phyloP scores from a whole-genome alignment of 2,888 invertebrate species.

The Agrotis puta region DNA sequence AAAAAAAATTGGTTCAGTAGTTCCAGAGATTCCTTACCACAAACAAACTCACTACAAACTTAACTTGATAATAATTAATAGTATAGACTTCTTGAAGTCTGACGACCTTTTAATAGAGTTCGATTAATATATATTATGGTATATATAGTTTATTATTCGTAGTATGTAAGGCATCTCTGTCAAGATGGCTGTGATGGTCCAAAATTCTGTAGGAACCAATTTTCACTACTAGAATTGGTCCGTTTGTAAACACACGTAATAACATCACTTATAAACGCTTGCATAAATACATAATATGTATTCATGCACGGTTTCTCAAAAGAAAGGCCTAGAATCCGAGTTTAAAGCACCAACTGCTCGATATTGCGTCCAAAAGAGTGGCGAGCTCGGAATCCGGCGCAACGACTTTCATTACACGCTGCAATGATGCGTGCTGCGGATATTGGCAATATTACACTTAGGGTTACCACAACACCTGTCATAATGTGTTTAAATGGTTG shows the following conservation, averaged over 20 bases:
- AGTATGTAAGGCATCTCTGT: background rate
- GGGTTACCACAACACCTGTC: constrained; percentile 37
- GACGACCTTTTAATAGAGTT: too few species aligned
- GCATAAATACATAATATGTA: background rate
- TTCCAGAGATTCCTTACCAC: too few species aligned
- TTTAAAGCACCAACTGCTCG: constrained; percentile 23
- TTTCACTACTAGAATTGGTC: background rate
- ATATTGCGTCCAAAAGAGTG: constrained; percentile 57
- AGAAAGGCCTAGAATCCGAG: constrained; percentile 13
- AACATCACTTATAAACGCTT: background rate
- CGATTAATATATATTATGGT: background rate
- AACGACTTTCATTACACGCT: constrained; percentile 68
- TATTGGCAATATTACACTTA: constrained; percentile 61
- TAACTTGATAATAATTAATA: too few species aligned
- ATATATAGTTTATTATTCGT: background rate
- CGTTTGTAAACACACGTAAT: background rate
- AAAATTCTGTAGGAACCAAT: background rate
- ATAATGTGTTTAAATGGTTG: too few species aligned
- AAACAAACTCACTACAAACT: too few species aligned
- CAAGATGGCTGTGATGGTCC: too few species aligned
- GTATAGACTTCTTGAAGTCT: too few species aligned
- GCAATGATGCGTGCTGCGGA: constrained; percentile 66
- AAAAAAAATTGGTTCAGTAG: too few species aligned
- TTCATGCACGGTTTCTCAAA: constrained; percentile 12
- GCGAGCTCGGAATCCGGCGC: constrained; percentile 63